phyloP scores from a whole-genome alignment of 1,140 invertebrate genomes.

The Drosophila teissieri region DNA sequence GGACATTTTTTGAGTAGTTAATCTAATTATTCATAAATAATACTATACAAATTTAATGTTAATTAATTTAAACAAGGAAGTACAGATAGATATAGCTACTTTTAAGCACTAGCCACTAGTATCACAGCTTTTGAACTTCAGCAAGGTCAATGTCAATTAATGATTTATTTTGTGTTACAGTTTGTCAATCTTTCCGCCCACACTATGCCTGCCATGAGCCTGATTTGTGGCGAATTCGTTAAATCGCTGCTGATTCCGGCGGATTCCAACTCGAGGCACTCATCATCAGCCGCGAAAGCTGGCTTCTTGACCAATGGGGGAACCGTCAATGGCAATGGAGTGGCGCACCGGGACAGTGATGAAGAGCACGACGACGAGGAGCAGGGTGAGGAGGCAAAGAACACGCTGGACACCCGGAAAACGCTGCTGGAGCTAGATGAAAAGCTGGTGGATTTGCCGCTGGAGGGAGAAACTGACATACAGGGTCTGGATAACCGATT shows the following conservation, averaged over 20 bases:
- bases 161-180: conserved; percentile 81
- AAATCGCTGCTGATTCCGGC: conserved; percentile 82
- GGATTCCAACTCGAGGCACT: conserved; percentile 39
- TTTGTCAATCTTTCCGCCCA: conserved; percentile 85
- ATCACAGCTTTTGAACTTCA: conserved; percentile 64
- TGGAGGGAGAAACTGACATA: conserved; percentile 23
- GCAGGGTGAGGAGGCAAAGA: conserved; percentile 4
- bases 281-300: conserved; percentile 4
- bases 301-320: conserved; percentile 40
- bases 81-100: not conserved
- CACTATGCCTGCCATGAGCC: conserved; percentile 85
- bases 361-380: conserved; percentile 30
- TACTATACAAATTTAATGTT: no score
- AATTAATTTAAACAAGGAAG: no score
- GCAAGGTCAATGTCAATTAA: conserved; percentile 77
- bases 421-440: conserved; percentile 47
- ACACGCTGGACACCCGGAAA: conserved; percentile 36
- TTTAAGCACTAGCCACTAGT: conserved; percentile 5
- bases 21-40: not conserved
- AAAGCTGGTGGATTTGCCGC: conserved; percentile 29
- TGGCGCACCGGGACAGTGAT: conserved; percentile 42
- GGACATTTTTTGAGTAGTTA: not conserved
- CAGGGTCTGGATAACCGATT: conserved; percentile 47
- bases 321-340: conserved; percentile 60
- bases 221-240: conserved; percentile 85